These are phyloP conservation scores for Trisateles emortualis DNA, from an alignment of 2,888 invertebrate species.

Conservation along the genomic window DNA sequence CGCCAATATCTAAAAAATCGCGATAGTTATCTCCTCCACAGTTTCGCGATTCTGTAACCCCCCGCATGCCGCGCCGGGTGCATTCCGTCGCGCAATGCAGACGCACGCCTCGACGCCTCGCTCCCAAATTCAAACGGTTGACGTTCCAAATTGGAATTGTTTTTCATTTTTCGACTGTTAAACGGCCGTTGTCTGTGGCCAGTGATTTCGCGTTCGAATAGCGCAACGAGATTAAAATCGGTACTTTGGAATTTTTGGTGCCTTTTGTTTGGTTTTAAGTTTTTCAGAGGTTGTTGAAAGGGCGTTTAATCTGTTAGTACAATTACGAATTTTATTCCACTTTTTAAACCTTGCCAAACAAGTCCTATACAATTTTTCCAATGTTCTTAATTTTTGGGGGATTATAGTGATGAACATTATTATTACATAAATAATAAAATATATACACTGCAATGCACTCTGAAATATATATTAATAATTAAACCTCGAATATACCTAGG, in stretches of 20 bases:
- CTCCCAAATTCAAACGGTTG: constrained; percentile 80
- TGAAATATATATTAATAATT: no score
- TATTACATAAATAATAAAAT: no score
- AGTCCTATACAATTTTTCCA: no score
- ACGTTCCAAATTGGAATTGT: constrained; percentile 83
- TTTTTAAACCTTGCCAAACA: no score
- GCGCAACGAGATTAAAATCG: constrained; percentile 50
- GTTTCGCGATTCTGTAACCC: constrained; percentile 14
- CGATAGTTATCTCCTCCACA: not conserved
- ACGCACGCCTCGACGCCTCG: constrained; percentile 64
- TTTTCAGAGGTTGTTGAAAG: no score
- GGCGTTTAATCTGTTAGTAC: no score
- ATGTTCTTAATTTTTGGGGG: no score
- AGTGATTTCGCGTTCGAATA: constrained; percentile 67
- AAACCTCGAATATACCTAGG: no score
- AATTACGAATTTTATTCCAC: no score
- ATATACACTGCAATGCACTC: no score
- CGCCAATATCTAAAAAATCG: no score
- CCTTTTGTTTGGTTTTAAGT: constrained; percentile 15
- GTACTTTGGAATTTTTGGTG: constrained; percentile 40
- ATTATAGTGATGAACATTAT: no score
- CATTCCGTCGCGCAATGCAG: constrained; percentile 59
- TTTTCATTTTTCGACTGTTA: constrained; percentile 80
- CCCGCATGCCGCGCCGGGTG: constrained; percentile 65
- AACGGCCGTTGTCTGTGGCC: constrained; percentile 68